Conservation (phyloP, 2,797 vertebrate genomes). For the Cichlasoma orientale region DNA sequence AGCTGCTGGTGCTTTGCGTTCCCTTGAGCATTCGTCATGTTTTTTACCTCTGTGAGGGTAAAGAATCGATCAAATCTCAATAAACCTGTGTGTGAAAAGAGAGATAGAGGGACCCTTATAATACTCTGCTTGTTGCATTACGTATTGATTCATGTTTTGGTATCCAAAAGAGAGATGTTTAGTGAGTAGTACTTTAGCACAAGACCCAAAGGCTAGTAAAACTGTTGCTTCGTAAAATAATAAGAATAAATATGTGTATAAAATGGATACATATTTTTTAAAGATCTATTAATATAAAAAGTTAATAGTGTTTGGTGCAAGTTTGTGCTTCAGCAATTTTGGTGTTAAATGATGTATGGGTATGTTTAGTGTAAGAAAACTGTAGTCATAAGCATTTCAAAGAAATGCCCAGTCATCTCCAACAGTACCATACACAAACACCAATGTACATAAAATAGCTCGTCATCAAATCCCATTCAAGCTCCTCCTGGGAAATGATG, state of each 20-base stretch:
- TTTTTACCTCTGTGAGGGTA: neutral
- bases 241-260: too few species aligned
- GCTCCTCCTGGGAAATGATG: slow-evolving; percentile 41
- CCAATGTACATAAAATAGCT: slow-evolving; percentile 29
- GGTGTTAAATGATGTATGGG: neutral
- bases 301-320: neutral
- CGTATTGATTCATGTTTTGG: neutral
- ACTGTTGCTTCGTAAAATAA: neutral
- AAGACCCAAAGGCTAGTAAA: neutral
- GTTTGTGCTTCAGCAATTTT: neutral
- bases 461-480: slow-evolving; percentile 37
- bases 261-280: too few species aligned
- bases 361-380: neutral
- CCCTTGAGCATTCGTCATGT: slow-evolving; percentile 21
- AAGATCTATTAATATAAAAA: neutral
- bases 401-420: slow-evolving; percentile 33
- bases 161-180: neutral
- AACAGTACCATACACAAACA: neutral
- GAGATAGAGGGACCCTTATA: neutral
- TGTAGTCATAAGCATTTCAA: neutral
- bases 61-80: neutral
- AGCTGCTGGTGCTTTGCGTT: slow-evolving; percentile 54
- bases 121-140: neutral
- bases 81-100: neutral
- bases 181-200: neutral